Conservation (phyloP, 2,888 invertebrate species). For the Polydrusus tereticollis region DNA sequence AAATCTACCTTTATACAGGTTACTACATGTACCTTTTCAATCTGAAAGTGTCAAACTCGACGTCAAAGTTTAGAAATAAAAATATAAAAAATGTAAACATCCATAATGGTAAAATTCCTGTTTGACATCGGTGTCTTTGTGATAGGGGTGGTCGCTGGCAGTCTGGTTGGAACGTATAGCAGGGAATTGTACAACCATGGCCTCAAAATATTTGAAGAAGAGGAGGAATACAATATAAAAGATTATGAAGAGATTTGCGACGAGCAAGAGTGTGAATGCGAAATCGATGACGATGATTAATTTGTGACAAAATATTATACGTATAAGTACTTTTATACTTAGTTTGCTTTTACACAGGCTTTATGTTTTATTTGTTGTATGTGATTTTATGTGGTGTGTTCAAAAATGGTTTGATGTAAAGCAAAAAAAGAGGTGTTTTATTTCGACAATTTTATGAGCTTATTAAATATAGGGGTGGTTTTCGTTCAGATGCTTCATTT, state of each 20-base stretch:
- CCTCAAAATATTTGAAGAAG: conserved; percentile 36
- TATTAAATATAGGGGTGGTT: neutral
- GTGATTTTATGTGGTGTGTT: neutral
- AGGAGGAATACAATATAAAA: conserved; percentile 12
- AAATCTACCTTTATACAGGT: too few species aligned
- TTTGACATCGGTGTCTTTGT: conserved; percentile 51
- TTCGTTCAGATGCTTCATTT: neutral
- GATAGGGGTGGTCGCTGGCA: conserved; percentile 50
- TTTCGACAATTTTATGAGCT: neutral
- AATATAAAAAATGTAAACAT: conserved; percentile 3
- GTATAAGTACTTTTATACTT: neutral
- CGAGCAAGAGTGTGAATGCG: conserved; percentile 39
- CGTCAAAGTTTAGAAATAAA: neutral
- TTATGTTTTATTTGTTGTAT: neutral
- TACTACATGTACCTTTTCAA: neutral
- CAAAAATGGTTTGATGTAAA: neutral
- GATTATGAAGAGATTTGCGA: conserved; percentile 50
- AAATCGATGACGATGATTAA: conserved; percentile 27
- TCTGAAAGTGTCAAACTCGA: neutral
- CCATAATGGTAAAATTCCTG: conserved; percentile 53
- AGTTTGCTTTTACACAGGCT: neutral
- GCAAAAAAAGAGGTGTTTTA: neutral
- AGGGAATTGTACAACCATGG: conserved; percentile 36
- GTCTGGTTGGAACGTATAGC: conserved; percentile 51
- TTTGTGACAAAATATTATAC: neutral